Evolutionary conservation across 2,888 invertebrate genomes (phyloP).

Genomic region (Drosophila setosimentum): DNA sequence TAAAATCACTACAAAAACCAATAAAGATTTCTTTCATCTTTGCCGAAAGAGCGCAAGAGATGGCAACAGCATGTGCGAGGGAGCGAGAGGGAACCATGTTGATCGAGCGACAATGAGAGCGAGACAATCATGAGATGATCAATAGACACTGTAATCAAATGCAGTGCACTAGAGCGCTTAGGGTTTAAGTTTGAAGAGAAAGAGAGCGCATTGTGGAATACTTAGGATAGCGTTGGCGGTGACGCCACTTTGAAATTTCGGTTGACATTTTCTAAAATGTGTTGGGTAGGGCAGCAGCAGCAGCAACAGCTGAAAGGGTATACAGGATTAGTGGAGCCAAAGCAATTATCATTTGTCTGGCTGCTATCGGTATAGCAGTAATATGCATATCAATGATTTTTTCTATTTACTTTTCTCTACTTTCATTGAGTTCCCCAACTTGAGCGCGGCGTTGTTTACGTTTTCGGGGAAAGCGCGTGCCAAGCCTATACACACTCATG

Average conservation of each 20-base stretch:
- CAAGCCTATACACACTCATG: conserved; percentile 21
- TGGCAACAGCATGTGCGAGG: conserved; percentile 29
- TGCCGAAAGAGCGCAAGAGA: conserved; percentile 60
- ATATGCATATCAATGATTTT: conserved; percentile 30
- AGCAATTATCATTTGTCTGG: conserved; percentile 83
- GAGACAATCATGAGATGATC: conserved; percentile 69
- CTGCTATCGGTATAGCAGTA: conserved; percentile 43
- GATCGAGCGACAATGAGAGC: conserved; percentile 44
- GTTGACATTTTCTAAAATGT: conserved; percentile 57
- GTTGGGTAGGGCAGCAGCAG: conserved; percentile 19
- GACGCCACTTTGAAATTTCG: conserved; percentile 73
- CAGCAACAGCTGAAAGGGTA: conserved; percentile 52
- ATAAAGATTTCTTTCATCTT: conserved; percentile 79
- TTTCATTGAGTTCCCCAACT: conserved; percentile 40
- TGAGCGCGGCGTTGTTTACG: conserved; percentile 8
- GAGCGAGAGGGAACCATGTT: conserved; percentile 3
- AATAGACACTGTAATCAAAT: conserved; percentile 71
- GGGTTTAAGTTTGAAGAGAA: conserved; percentile 35
- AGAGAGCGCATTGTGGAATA: conserved; percentile 21
- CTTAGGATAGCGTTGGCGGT: conserved; percentile 56
- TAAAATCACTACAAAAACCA: conserved; percentile 82
- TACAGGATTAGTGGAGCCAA: conserved; percentile 81
- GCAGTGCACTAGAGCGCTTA: conserved; percentile 54
- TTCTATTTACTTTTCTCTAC: conserved; percentile 25
- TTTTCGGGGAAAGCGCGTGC: conserved; percentile 73